A percentile compares a stretch with the other conserved stretches of the same genome.
Conservation (phyloP, 2,888 invertebrate genomes). For the Ephialtes manifestator region DNA sequence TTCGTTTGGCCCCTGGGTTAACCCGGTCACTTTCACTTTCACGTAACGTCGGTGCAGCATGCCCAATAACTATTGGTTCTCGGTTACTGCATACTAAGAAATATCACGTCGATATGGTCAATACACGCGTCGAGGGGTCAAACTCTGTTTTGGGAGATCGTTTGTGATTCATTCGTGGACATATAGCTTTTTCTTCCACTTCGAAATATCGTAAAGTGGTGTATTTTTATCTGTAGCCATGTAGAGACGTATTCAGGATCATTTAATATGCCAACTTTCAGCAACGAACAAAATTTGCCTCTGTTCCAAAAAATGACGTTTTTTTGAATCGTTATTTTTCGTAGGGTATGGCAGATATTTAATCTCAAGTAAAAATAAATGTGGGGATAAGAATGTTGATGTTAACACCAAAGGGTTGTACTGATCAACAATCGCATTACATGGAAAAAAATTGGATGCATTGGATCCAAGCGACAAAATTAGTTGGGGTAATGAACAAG, state of each 20-base stretch:
- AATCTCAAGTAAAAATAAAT: too few relatives aligned
- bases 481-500: too few relatives aligned
- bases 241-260: not conserved
- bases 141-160: not conserved
- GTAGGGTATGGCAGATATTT: too few relatives aligned
- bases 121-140: slow-evolving; percentile 3
- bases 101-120: slow-evolving; percentile 36
- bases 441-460: too few relatives aligned
- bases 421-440: too few relatives aligned
- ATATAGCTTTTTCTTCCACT: not conserved
- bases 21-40: slow-evolving; percentile 68
- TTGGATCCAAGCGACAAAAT: too few relatives aligned
- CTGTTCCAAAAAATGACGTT: not conserved
- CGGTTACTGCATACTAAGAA: slow-evolving; percentile 14
- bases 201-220: not conserved
- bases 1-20: slow-evolving; percentile 67
- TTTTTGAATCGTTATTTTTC: too few relatives aligned
- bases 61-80: slow-evolving; percentile 53
- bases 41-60: slow-evolving; percentile 47
- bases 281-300: not conserved
- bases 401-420: too few relatives aligned
- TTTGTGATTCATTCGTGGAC: slow-evolving; percentile 7
- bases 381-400: too few relatives aligned
- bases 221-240: not conserved
- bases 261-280: not conserved